Conservation (phyloP, 1,140 invertebrate species). For the Melipona quadrifasciata region DNA sequence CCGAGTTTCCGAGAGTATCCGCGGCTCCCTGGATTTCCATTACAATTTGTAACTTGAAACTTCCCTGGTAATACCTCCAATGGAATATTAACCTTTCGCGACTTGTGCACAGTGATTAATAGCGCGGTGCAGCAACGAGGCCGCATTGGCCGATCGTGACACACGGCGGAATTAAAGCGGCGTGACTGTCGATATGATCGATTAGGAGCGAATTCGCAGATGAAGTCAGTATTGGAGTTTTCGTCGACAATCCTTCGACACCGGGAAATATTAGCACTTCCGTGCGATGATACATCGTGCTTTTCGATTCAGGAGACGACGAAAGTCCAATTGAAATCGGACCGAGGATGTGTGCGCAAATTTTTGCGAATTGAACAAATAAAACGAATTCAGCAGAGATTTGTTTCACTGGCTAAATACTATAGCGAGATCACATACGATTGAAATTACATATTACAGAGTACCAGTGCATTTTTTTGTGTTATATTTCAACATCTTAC, state of each 20-base stretch:
- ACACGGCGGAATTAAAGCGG: background rate
- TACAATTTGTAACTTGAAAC: conserved; percentile 37
- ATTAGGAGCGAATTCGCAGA: background rate
- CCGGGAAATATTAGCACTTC: background rate
- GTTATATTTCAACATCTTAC: too few relatives aligned
- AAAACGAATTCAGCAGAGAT: too few relatives aligned
- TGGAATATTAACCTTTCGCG: conserved; percentile 40
- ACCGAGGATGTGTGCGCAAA: too few relatives aligned
- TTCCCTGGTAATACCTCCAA: conserved; percentile 13
- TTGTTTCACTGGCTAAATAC: too few relatives aligned
- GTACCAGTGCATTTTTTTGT: too few relatives aligned
- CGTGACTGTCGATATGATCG: background rate
- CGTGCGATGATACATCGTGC: background rate
- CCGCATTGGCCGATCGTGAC: background rate
- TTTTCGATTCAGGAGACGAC: background rate
- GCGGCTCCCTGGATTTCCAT: conserved; percentile 22
- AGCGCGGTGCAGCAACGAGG: conserved; percentile 10
- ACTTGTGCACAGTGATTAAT: conserved; percentile 30
- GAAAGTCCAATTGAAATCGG: background rate
- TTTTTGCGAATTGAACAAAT: too few relatives aligned
- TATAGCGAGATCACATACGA: too few relatives aligned
- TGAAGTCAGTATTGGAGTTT: background rate
- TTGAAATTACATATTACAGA: too few relatives aligned
- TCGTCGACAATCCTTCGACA: background rate
- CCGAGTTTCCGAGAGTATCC: conserved; percentile 32